Conservation (phyloP, 2,888 invertebrate species). For the Microdon myrmicae region DNA sequence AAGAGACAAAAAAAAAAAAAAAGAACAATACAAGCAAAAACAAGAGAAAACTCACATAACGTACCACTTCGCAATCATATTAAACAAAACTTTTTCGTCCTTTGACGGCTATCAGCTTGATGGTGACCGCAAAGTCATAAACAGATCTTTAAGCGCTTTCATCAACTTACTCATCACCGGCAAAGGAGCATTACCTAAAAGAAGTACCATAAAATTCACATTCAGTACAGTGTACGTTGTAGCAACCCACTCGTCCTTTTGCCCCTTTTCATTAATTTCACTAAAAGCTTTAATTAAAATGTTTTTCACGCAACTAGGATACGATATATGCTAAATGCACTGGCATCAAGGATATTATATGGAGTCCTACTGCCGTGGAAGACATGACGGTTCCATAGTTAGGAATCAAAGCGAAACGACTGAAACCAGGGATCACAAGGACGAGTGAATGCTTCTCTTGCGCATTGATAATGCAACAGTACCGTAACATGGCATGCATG, state of each 20-base stretch:
- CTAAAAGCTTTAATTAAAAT: constrained; percentile 56
- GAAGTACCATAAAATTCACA: constrained; percentile 17
- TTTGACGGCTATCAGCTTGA: constrained; percentile 11
- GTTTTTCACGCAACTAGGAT: constrained; percentile 59
- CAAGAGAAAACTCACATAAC: too few relatives aligned
- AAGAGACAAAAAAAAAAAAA: neutral
- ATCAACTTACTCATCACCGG: constrained; percentile 25
- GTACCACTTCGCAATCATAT: constrained; percentile 20
- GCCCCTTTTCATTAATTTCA: constrained; percentile 36
- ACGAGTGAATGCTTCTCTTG: constrained; percentile 7
- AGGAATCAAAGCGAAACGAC: constrained; percentile 13
- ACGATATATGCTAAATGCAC: constrained; percentile 6
- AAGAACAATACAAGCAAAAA: neutral
- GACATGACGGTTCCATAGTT: neutral
- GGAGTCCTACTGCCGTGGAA: constrained; percentile 2
- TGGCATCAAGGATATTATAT: neutral
- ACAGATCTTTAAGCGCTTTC: constrained; percentile 30
- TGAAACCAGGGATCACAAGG: constrained; percentile 4
- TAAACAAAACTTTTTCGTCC: constrained; percentile 21
- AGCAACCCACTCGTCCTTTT: constrained; percentile 23
- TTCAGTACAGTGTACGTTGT: constrained; percentile 26
- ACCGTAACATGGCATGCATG: constrained; percentile 4
- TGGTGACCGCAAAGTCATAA: constrained; percentile 31
- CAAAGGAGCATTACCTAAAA: neutral
- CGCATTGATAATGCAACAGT: constrained; percentile 9